phyloP scores from a whole-genome alignment of 2,797 vertebrate species.

The Hypotaenidia philippensis region DNA sequence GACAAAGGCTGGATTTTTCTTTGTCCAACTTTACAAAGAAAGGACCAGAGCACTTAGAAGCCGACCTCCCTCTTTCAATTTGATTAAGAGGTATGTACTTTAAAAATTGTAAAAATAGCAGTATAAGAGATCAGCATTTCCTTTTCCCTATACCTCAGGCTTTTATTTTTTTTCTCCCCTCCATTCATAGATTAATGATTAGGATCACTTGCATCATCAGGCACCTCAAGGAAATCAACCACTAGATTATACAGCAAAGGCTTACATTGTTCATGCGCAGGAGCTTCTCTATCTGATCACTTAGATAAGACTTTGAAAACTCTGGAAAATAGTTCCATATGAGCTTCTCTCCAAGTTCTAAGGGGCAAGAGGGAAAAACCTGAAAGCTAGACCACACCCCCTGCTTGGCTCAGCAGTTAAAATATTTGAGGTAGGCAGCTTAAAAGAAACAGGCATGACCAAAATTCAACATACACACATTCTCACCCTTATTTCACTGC shows the following conservation, averaged over 20 bases:
- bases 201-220: background rate
- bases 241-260: background rate
- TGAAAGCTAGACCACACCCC: background rate
- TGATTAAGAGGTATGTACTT: background rate
- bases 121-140: background rate
- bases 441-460: accelerated
- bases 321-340: background rate
- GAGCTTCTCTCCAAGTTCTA: background rate
- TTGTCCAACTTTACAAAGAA: background rate
- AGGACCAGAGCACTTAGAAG: background rate
- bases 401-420: background rate
- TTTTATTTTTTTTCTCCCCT: background rate
- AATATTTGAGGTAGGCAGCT: background rate
- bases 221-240: background rate
- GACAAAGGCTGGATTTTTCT: background rate
- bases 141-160: accelerated
- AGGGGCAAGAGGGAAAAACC: background rate
- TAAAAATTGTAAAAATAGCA: background rate
- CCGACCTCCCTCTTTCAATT: background rate
- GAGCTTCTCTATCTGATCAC: background rate
- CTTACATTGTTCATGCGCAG: background rate
- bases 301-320: background rate
- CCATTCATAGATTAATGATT: background rate
- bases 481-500: background rate
- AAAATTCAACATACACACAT: background rate